Evolutionary conservation across 2,888 invertebrate species (phyloP), one percentile per base, ranked within the genome.

Genomic region (Anorthoa munda): DNA sequence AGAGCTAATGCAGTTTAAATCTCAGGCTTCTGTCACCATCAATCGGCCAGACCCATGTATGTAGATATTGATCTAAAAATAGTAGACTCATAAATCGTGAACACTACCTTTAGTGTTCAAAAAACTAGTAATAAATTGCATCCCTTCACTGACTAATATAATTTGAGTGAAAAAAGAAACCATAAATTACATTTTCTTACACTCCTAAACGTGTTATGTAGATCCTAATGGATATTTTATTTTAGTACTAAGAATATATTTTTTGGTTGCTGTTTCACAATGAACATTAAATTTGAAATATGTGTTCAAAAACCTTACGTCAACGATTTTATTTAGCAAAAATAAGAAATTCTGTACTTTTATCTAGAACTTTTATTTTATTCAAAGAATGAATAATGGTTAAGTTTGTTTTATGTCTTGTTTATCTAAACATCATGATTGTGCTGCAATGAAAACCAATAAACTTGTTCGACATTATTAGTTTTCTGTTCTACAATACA

Each of bases 221-320:
- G 79, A 79, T 82, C 45, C 9, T 66, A 82, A 82, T 82, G 79
- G 79, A 66, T 82, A 74, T 69, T 83, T 74, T 69, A 79, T 83
- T 79, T 83, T 74, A 69, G 73, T 55, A 66, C 61, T 64, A 64
- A 64, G 72, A 71, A 82, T 65, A 78, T 60, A 39, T 67, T 78
- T 76, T 66, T 66, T 64, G 31, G 69, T 70, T 69, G 17, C 51
- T 65, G 46, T 74, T 64, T 51, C 75, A 79, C 50, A 83, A 60
- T 69, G 68, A 74, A 66, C 80, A 83, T 81, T 73, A 63, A 64
- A 31, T 64, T 79, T 81, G 80, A 81, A 67, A 74, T 81, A 83
- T 81, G 63, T 66, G 65, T 59, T 70, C 64, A 68, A 74, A 76
- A 72, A 76, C 58, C 73, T 83, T 55, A 65, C 60, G 48, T 76